Conservation (phyloP, 2,797 vertebrate genomes). For the Enteromius trimaculatus region DNA sequence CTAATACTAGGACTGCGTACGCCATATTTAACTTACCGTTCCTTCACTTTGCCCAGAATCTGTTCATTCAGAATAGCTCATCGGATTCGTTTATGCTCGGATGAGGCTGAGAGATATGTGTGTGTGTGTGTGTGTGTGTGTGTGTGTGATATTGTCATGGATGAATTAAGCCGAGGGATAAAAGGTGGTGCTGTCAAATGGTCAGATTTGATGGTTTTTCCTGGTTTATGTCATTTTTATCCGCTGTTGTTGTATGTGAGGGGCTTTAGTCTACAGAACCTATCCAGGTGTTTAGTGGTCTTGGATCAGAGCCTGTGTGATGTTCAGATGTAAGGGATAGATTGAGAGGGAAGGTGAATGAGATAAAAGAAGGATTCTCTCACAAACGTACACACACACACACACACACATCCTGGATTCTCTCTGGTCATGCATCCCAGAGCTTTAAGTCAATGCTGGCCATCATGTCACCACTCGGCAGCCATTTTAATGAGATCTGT, state of each 20-base stretch:
- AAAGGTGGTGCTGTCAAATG: conserved; percentile 35
- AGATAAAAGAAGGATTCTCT: conserved; percentile 38
- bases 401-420: conserved; percentile 9
- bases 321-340: conserved; percentile 23
- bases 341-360: conserved; percentile 18
- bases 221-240: conserved; percentile 28
- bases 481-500: conserved; percentile 66
- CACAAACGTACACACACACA: conserved; percentile 4
- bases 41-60: neutral
- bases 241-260: conserved; percentile 11
- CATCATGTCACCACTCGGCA: conserved; percentile 52
- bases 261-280: conserved; percentile 5
- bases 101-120: neutral
- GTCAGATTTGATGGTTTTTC: conserved; percentile 43
- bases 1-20: neutral
- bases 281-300: conserved; percentile 42
- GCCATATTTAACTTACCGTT: neutral
- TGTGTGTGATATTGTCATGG: conserved; percentile 37
- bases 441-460: conserved; percentile 42
- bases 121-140: neutral
- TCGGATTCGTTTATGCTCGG: neutral
- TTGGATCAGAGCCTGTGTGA: conserved; percentile 37
- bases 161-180: conserved; percentile 30
- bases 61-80: conserved; percentile 25
- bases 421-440: conserved; percentile 49